Conservation (phyloP, 2,797 vertebrate genomes). For the Eremophila alpestris region DNA sequence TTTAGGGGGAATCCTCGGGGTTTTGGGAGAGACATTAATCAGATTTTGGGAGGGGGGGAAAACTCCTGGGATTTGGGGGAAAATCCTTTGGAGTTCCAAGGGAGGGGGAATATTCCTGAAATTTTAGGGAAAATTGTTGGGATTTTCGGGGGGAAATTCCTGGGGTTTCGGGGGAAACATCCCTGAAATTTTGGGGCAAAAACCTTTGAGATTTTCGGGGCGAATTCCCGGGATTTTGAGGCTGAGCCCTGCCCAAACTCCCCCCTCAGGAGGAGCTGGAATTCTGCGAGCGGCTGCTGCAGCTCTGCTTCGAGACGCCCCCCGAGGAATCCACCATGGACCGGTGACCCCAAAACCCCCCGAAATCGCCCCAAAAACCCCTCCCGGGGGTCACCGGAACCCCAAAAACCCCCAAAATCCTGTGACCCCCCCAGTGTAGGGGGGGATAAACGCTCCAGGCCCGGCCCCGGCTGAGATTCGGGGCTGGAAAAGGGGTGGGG, state of each 20-base stretch:
- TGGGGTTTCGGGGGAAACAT: too few relatives aligned
- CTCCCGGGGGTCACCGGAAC: neutral
- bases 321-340: neutral
- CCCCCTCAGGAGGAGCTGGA: neutral
- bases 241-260: too few relatives aligned
- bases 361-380: neutral
- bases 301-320: neutral
- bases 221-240: neutral
- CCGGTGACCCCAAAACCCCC: neutral
- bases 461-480: neutral
- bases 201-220: too few relatives aligned
- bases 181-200: too few relatives aligned
- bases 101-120: too few relatives aligned
- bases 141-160: too few relatives aligned
- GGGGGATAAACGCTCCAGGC: neutral
- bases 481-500: accelerated
- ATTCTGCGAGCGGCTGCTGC: neutral
- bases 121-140: too few relatives aligned
- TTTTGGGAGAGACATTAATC: too few relatives aligned
- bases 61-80: too few relatives aligned
- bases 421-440: neutral
- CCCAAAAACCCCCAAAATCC: neutral
- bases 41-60: neutral
- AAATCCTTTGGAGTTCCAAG: too few relatives aligned
- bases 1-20: too few relatives aligned